phyloP scores from a whole-genome alignment of 1,140 invertebrate species.

The Lerema accius region DNA sequence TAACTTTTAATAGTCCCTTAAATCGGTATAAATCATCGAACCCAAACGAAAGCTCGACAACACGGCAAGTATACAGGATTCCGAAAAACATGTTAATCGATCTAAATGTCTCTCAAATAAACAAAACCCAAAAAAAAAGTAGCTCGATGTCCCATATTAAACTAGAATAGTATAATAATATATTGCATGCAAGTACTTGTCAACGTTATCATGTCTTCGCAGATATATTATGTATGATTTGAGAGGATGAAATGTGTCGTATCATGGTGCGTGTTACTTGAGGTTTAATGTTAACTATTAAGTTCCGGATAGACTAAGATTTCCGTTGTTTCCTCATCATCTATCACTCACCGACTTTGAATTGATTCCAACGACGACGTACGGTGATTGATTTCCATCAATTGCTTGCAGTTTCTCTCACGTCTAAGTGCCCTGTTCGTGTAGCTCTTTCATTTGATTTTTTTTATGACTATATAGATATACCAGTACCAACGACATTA shows the following conservation, averaged over 20 bases:
- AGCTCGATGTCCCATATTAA: constrained; percentile 27
- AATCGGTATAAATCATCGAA: constrained; percentile 4
- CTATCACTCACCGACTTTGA: constrained; percentile 2
- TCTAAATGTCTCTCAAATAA: constrained; percentile 28
- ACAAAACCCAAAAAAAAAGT: constrained; percentile 30
- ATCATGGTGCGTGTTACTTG: constrained; percentile 21
- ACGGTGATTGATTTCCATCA: not conserved
- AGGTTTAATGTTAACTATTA: constrained; percentile 9
- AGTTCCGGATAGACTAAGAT: not conserved
- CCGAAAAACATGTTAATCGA: constrained; percentile 28
- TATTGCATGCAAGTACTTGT: constrained; percentile 12
- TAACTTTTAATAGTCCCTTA: too few relatives aligned
- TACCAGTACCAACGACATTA: too few relatives aligned
- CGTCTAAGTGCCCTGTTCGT: constrained; percentile 9
- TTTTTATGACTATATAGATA: too few relatives aligned
- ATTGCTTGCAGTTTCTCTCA: constrained; percentile 4
- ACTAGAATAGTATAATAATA: constrained; percentile 22
- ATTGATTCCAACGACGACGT: too few relatives aligned
- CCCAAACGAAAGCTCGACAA: constrained; percentile 26
- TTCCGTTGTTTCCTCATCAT: not conserved
- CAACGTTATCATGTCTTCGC: constrained; percentile 13
- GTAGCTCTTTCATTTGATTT: constrained; percentile 1
- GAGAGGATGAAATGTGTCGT: constrained; percentile 6
- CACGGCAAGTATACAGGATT: constrained; percentile 36
- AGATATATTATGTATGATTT: constrained; percentile 17